phyloP scores from a whole-genome alignment of 2,888 invertebrate species.

The Pachliopta kotzebuea region DNA sequence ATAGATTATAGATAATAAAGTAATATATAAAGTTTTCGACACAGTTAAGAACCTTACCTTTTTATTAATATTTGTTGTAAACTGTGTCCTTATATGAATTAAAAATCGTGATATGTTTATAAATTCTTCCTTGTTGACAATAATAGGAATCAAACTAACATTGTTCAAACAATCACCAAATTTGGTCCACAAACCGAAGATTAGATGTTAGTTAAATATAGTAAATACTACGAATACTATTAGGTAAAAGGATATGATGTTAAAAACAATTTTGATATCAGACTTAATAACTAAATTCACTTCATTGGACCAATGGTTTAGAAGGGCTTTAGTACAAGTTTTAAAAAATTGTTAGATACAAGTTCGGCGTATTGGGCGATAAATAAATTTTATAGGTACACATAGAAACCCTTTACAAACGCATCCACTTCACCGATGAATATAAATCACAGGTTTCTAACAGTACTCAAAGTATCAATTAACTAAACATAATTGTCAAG shows the following conservation, averaged over 20 bases:
- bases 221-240: constrained; percentile 25
- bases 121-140: constrained; percentile 4
- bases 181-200: constrained; percentile 21
- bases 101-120: constrained; percentile 8
- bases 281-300: constrained; percentile 56
- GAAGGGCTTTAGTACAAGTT: not conserved
- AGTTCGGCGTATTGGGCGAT: constrained; percentile 12
- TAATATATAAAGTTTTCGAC: not conserved
- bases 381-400: constrained; percentile 17
- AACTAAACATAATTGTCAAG: constrained; percentile 4
- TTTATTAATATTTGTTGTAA: not conserved
- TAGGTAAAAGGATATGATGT: constrained; percentile 38
- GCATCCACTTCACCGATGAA: constrained; percentile 45
- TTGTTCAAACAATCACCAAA: constrained; percentile 4
- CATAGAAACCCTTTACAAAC: constrained; percentile 18
- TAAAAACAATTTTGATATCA: constrained; percentile 50
- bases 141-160: not conserved
- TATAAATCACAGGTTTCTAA: constrained; percentile 28
- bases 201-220: constrained; percentile 12
- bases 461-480: constrained; percentile 8
- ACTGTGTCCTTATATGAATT: not conserved
- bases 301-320: constrained; percentile 61
- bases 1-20: not conserved
- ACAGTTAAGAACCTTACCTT: not conserved
- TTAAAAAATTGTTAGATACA: constrained; percentile 7